Base-by-base conservation (phyloP, 2,113 vertebrate genomes). In the Gymnarchus niloticus region DNA sequence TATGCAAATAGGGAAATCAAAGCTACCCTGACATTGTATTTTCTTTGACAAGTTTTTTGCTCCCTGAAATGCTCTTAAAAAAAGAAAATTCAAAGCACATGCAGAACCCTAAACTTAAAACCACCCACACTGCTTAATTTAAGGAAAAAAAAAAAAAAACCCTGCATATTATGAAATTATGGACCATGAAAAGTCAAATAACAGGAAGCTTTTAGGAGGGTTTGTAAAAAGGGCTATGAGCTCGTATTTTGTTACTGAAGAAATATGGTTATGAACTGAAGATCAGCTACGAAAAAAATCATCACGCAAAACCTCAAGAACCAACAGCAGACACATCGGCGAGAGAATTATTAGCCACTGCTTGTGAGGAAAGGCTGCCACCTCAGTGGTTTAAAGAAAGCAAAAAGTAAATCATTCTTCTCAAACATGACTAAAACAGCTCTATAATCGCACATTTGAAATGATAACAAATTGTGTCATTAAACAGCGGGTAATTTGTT, bases 231-330 rank as follows among this genome's bases (percentile, higher is more conserved):
- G 10, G 17, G 51, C 73, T 33, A 81, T 81, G 65, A 81, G 76
- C 81, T 77, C 73, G 81, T 78, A 84, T 85, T 89, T 65, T 84
- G 59, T 84, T 85, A 6, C 41, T 19, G 41, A 33, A 83, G 82
- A 83, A 86, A 87, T 85, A 80, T 86, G 61, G 83, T 84, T 85
- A 86, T 85, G 85, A 76, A 85, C 82, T 21, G 82, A 81, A 87
- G 69, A 73, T 87, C 84, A 87, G 81, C 86, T 87, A 85, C 87
- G 83, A 82, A 84, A 87, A 81, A 37, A 81, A 65, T 81, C 46
- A 44, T 28, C 19, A 73, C 84, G 85, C 84, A 85, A 89, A 90
- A 85, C 86, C 88, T 88, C 90, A 83, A 82, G 86, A 61, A 89
- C 81, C 86, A 87, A 87, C 80, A 85, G 69, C 57, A 84, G 46